These are phyloP conservation scores for Eutrigla gurnardus DNA, from an alignment of 2,797 vertebrate genomes.

Conservation along the genomic window DNA sequence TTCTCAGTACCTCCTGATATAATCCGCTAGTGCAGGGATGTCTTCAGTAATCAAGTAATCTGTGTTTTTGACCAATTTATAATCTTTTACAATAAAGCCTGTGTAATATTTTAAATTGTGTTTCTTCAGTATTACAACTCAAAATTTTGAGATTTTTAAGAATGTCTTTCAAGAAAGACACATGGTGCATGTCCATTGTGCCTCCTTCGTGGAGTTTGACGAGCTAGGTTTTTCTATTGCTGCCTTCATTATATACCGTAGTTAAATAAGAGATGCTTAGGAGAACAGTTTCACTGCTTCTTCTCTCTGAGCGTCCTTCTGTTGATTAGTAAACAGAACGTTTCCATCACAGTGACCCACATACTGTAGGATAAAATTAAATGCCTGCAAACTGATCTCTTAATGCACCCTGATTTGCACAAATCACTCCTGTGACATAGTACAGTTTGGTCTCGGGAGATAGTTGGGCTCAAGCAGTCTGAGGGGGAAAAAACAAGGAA, in stretches of 20 bases:
- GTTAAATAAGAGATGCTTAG: neutral
- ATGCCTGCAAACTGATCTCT: neutral
- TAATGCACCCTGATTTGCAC: neutral
- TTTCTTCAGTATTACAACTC: neutral
- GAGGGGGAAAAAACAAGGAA: neutral
- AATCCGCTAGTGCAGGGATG: neutral
- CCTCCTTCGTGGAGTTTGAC: too few species aligned
- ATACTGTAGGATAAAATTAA: neutral
- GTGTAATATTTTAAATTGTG: too few species aligned
- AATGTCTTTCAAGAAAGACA: neutral
- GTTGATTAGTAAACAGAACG: neutral
- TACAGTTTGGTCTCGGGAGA: neutral
- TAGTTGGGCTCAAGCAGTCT: neutral
- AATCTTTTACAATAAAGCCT: too few species aligned
- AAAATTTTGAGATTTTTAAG: too few species aligned
- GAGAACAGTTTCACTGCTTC: neutral
- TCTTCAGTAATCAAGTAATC: too few species aligned
- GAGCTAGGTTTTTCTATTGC: neutral
- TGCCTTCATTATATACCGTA: neutral
- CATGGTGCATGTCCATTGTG: neutral
- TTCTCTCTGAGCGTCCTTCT: neutral
- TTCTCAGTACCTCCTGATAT: neutral
- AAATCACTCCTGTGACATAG: neutral
- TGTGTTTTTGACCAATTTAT: too few species aligned
- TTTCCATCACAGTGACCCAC: slow-evolving; percentile 7